Evolutionary conservation across 2,888 invertebrate genomes (phyloP).

Genomic region (Nipponacmea schrenckii): DNA sequence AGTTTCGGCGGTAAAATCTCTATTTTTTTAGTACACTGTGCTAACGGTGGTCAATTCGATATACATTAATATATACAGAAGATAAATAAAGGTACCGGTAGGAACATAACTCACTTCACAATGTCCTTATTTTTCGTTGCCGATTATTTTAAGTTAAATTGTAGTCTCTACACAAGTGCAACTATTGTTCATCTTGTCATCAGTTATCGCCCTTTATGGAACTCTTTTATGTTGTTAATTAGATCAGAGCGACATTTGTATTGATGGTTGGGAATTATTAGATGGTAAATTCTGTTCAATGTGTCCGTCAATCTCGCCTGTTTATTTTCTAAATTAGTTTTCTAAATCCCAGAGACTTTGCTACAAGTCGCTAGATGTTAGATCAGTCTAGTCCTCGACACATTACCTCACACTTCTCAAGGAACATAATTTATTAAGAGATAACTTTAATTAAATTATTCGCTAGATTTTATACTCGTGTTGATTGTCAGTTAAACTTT

Average conservation of each 20-base stretch:
- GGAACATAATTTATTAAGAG: constrained; percentile 34
- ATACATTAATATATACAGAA: too few relatives aligned
- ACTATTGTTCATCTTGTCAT: background rate
- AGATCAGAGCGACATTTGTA: background rate
- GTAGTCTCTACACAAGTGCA: background rate
- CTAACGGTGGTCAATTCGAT: too few relatives aligned
- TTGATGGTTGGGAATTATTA: constrained; percentile 2
- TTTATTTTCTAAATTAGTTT: constrained; percentile 31
- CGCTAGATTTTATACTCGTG: constrained; percentile 21
- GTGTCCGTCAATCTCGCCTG: constrained; percentile 11
- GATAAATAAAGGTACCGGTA: too few relatives aligned
- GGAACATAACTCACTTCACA: too few relatives aligned
- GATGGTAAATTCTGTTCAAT: background rate
- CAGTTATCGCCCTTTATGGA: constrained; percentile 6
- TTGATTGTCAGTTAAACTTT: constrained; percentile 6
- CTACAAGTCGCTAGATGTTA: constrained; percentile 2
- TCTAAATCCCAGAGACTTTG: constrained; percentile 19
- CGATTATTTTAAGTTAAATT: too few relatives aligned
- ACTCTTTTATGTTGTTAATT: constrained; percentile 6
- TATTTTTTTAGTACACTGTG: too few relatives aligned
- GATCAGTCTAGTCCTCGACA: constrained; percentile 4
- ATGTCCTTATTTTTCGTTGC: too few relatives aligned
- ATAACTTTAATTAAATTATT: constrained; percentile 36
- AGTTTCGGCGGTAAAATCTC: too few relatives aligned
- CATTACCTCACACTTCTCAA: constrained; percentile 22